Conservation (phyloP, 2,888 invertebrate species). For the Chrysodeixis includens region DNA sequence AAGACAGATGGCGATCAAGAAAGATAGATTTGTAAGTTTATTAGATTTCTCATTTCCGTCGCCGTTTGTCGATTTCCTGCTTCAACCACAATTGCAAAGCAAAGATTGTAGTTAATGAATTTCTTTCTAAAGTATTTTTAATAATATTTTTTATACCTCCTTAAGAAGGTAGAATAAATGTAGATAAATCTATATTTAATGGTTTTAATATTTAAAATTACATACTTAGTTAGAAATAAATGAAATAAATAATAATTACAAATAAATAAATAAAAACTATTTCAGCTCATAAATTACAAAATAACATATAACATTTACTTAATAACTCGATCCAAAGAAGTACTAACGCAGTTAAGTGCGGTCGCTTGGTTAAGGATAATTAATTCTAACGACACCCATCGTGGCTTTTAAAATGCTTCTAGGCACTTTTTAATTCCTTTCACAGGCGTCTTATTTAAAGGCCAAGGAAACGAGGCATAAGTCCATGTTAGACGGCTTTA, state of each 20-base stretch:
- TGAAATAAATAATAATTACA: too few relatives aligned
- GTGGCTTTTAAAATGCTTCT: conserved; percentile 63
- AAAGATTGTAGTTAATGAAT: not conserved
- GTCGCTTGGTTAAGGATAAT: conserved; percentile 73
- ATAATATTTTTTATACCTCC: not conserved
- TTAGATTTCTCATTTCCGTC: conserved; percentile 6
- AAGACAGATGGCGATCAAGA: not conserved
- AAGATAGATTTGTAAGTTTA: conserved; percentile 6
- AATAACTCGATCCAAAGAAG: not conserved
- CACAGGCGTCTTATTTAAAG: conserved; percentile 70
- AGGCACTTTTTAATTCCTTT: conserved; percentile 58
- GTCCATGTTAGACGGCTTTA: conserved; percentile 72
- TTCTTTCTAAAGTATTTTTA: not conserved
- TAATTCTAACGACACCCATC: conserved; percentile 74
- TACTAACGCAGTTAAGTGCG: conserved; percentile 59
- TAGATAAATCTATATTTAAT: too few relatives aligned
- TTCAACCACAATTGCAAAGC: not conserved
- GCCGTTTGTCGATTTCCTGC: conserved; percentile 5
- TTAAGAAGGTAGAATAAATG: too few relatives aligned
- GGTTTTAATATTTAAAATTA: too few relatives aligned
- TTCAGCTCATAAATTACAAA: not conserved
- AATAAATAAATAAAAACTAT: too few relatives aligned
- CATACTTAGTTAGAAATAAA: too few relatives aligned
- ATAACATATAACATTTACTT: not conserved
- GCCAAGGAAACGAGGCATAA: conserved; percentile 75